Conservation (phyloP, 2,797 vertebrate species). For the Gallinago stenura region DNA sequence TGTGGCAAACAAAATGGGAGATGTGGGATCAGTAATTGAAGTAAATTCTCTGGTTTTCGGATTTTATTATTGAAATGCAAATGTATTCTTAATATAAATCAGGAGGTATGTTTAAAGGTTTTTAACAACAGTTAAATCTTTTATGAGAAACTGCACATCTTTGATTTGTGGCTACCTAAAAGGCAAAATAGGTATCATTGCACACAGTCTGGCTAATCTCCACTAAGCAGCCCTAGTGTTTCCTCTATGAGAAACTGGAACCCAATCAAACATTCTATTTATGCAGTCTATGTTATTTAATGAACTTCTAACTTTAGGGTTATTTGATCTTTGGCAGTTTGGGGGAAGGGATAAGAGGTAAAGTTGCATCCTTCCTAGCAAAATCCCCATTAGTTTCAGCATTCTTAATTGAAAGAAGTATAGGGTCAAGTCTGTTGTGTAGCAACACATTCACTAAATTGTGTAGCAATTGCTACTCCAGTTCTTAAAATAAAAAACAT, state of each 20-base stretch:
- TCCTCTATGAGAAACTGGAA: slow-evolving; percentile 17
- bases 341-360: background rate
- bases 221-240: background rate
- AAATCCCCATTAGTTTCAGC: background rate
- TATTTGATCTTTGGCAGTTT: slow-evolving; percentile 20
- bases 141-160: background rate
- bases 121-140: background rate
- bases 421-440: background rate
- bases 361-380: background rate
- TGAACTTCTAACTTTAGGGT: background rate
- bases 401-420: background rate
- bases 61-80: background rate
- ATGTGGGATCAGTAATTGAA: background rate
- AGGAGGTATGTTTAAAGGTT: background rate
- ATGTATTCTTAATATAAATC: background rate
- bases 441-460: background rate
- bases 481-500: background rate
- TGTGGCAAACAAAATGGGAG: background rate
- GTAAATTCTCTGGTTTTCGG: background rate
- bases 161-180: background rate
- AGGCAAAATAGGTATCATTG: background rate
- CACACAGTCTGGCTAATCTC: background rate
- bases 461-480: background rate
- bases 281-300: slow-evolving; percentile 8
- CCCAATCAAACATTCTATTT: background rate